These are phyloP conservation scores for Colletes collaris DNA, from an alignment of 2,888 invertebrate species.

Conservation along the genomic window DNA sequence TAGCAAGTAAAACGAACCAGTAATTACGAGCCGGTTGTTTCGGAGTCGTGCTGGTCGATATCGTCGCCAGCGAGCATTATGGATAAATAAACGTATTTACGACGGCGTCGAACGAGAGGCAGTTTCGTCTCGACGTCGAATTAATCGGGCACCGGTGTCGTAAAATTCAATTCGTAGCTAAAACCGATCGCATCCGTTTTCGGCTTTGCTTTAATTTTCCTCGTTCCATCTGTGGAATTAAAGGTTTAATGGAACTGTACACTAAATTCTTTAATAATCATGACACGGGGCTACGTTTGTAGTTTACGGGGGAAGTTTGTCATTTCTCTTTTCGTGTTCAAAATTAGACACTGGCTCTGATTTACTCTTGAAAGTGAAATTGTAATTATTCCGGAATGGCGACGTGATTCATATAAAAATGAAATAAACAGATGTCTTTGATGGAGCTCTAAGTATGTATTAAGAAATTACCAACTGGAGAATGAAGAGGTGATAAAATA, in stretches of 20 bases:
- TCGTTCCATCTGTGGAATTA: neutral
- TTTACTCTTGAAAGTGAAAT: too few species aligned
- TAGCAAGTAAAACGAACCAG: conserved; percentile 29
- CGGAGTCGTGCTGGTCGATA: conserved; percentile 24
- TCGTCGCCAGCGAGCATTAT: conserved; percentile 1
- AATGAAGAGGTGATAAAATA: too few species aligned
- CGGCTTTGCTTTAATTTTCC: neutral
- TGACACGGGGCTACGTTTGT: too few species aligned
- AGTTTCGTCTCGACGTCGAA: conserved; percentile 1
- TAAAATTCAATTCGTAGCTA: conserved; percentile 17
- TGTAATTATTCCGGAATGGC: too few species aligned
- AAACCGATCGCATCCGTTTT: neutral
- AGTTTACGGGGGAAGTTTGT: too few species aligned
- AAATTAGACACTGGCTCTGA: too few species aligned
- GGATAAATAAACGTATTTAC: conserved; percentile 33
- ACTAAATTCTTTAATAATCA: neutral
- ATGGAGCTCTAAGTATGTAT: too few species aligned
- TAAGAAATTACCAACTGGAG: too few species aligned
- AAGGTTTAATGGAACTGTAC: neutral
- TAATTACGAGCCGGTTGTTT: conserved; percentile 40
- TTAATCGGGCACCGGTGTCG: neutral
- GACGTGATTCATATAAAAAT: too few species aligned
- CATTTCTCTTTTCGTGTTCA: too few species aligned
- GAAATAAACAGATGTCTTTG: too few species aligned
- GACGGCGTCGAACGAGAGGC: neutral